phyloP scores from a whole-genome alignment of 2,113 vertebrate genomes.

The Ellobius talpinus region DNA sequence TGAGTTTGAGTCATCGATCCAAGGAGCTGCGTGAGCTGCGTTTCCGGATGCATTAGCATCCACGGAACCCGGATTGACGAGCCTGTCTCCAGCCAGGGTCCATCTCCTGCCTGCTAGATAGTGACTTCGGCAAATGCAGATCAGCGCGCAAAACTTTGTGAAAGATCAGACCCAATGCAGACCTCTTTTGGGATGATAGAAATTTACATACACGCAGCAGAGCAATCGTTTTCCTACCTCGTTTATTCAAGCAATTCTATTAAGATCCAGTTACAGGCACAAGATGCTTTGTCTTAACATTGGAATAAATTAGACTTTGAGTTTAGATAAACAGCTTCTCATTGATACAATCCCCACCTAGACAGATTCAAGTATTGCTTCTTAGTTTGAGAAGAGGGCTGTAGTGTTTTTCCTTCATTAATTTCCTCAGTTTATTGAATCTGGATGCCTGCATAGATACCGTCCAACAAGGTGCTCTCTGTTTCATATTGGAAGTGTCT shows the following conservation, averaged over 20 bases:
- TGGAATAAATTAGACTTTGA: not conserved
- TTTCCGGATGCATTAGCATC: conserved; percentile 64
- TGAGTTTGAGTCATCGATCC: conserved; percentile 41
- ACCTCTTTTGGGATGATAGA: not conserved
- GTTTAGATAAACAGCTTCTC: conserved; percentile 20
- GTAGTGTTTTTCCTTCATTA: not conserved
- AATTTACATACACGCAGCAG: not conserved
- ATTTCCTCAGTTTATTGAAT: not conserved
- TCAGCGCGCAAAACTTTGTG: not conserved
- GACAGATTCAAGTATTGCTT: conserved; percentile 6
- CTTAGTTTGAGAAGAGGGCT: conserved; percentile 6
- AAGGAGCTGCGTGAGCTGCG: not conserved
- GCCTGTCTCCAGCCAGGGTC: not conserved
- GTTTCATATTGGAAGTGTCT: conserved; percentile 1
- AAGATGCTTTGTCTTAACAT: conserved; percentile 44
- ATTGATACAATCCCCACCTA: not conserved
- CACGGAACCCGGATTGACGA: not conserved
- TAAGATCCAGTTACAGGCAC: not conserved
- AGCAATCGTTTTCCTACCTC: not conserved
- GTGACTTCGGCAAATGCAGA: not conserved
- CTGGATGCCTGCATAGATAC: not conserved
- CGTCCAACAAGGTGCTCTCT: conserved; percentile 11
- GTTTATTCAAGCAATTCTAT: not conserved
- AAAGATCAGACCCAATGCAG: not conserved
- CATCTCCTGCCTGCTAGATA: conserved; percentile 23